Conservation (phyloP, 2,888 invertebrate genomes). For the Drosophila multiciliata region DNA sequence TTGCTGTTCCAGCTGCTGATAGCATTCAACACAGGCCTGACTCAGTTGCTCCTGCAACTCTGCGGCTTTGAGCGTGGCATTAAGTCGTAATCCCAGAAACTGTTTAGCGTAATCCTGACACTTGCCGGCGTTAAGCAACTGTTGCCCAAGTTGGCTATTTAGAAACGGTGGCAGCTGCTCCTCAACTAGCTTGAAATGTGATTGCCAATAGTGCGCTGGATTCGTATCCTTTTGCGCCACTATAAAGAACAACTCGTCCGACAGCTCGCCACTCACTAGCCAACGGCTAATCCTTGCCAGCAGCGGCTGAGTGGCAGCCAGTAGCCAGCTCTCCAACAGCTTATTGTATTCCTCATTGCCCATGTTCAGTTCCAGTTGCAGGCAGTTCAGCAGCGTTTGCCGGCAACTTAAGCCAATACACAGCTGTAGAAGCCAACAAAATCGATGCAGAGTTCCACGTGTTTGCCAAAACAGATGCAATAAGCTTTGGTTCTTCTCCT, state of each 20-base stretch:
- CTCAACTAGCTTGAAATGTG: conserved; percentile 25
- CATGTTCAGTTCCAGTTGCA: conserved; percentile 30
- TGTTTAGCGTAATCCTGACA: conserved; percentile 19
- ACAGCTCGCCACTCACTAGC: conserved; percentile 40
- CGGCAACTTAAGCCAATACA: background rate
- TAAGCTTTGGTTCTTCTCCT: conserved; percentile 1
- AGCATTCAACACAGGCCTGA: conserved; percentile 1
- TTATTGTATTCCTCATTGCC: background rate
- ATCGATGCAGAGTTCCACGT: conserved; percentile 4
- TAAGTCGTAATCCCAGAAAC: conserved; percentile 11
- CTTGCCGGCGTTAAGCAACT: conserved; percentile 41
- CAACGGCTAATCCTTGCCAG: conserved; percentile 26
- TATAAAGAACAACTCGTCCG: conserved; percentile 30
- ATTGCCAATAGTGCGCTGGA: conserved; percentile 34
- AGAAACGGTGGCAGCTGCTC: conserved; percentile 42
- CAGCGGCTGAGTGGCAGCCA: conserved; percentile 19
- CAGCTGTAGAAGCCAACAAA: conserved; percentile 41
- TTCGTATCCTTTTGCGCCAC: background rate
- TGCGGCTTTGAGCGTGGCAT: background rate
- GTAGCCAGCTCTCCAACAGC: conserved; percentile 40
- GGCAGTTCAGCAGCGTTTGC: conserved; percentile 13
- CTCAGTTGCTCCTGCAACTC: conserved; percentile 16
- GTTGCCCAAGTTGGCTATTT: background rate
- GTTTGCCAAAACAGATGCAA: conserved; percentile 25
- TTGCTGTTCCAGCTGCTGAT: conserved; percentile 19